Conservation (phyloP, 2,888 invertebrate species). For the Rhaphigaster nebulosa region DNA sequence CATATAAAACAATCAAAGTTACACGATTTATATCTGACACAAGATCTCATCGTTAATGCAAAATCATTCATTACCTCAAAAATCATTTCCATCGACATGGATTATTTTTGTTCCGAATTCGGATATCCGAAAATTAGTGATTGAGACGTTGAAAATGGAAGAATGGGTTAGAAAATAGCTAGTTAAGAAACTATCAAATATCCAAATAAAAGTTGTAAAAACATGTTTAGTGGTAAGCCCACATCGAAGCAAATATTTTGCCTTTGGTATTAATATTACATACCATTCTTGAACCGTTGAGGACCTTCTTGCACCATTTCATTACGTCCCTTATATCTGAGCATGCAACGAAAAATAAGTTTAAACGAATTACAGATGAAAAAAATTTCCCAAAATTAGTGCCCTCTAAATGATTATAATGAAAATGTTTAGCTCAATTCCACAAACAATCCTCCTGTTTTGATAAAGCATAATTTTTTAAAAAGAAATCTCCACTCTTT, state of each 20-base stretch:
- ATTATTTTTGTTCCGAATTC: background rate
- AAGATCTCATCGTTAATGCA: background rate
- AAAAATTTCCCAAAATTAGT: too few relatives aligned
- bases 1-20: background rate
- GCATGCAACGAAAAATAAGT: background rate
- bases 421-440: background rate
- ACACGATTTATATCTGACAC: background rate
- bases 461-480: background rate
- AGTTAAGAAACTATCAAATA: background rate
- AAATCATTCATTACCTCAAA: background rate
- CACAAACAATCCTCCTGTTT: background rate
- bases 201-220: too few relatives aligned
- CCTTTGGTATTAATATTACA: background rate
- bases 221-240: background rate
- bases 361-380: background rate
- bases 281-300: background rate
- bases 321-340: background rate
- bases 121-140: background rate
- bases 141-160: background rate
- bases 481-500: background rate
- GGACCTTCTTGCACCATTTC: background rate
- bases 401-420: too few relatives aligned
- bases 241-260: background rate
- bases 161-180: background rate
- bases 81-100: background rate